Base-by-base conservation (phyloP, 2,113 vertebrate species). In the Clarias macrocephalus region DNA sequence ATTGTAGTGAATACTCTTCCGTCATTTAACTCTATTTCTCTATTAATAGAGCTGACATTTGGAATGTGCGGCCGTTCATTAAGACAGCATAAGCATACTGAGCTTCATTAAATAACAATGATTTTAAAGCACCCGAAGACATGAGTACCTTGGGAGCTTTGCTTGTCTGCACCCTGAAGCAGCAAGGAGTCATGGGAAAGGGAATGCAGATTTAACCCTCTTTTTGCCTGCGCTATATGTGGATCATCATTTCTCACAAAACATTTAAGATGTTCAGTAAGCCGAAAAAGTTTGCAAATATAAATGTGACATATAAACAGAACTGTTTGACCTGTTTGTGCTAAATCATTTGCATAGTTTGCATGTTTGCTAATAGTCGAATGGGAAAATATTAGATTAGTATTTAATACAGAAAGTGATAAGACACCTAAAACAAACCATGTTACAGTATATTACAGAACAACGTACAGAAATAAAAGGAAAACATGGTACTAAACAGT, bases 61-160 rank as follows among this genome's bases (percentile, higher is more conserved):
- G 52, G 57, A 7, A 18, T 21, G 54, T 59, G n/a, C 19, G 6
- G 12, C 12, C 28, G 28, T 63, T 65, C 81, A 48, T 82, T 68
- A 66, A 52, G 37, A 66, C 42, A 23, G 42, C 18, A 37, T 60
- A 57, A 68, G 13, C 28, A 33, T 33, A 54, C 33, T 9, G 33
- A 57, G 66, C 30, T 86, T 82, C 66, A 62, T 73, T 62, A 81
- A 82, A 68, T 80, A 68, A n/a, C 28, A 68, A 60, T 21, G 79
- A 33, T 13, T 48, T 62, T 62, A 82, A 73, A 82, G 56, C 79
- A 82, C 85, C 79, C 33, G 23, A 73, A 48, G 85, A 87, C 66
- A 82, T 28, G 57, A 59, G 79, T 25, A 87, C 33, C 37, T 15
- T 82, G 86, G 70, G 81, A 87, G 65, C 66, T 87, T 60, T 77